Conservation (phyloP, 2,888 invertebrate genomes). For the Criorhina ranunculi region DNA sequence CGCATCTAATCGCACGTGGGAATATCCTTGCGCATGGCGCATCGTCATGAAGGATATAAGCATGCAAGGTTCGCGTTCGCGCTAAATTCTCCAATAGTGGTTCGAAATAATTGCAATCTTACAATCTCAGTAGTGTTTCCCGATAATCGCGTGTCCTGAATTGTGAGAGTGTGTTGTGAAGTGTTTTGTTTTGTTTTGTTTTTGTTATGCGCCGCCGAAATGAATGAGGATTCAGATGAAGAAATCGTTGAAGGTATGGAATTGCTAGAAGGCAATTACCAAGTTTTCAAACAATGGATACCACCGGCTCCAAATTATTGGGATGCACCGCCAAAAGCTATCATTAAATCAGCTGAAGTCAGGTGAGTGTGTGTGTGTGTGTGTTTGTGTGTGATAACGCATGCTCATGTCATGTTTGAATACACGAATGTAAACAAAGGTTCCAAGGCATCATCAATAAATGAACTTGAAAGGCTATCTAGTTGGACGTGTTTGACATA, state of each 20-base stretch:
- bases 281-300: slow-evolving; percentile 84
- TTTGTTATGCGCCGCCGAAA: slow-evolving; percentile 63
- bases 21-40: slow-evolving; percentile 67
- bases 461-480: too few relatives aligned
- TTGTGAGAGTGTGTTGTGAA: slow-evolving; percentile 41
- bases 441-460: too few relatives aligned
- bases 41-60: slow-evolving; percentile 19
- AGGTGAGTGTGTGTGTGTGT: slow-evolving; percentile 79
- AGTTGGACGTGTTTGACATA: too few relatives aligned
- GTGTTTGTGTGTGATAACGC: background rate
- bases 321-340: slow-evolving; percentile 84
- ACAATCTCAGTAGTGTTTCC: slow-evolving; percentile 6
- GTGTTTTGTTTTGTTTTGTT: slow-evolving; percentile 24
- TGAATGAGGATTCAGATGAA: slow-evolving; percentile 83
- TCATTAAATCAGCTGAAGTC: slow-evolving; percentile 84
- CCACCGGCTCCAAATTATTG: slow-evolving; percentile 84
- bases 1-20: slow-evolving; percentile 67
- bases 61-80: slow-evolving; percentile 18
- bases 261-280: slow-evolving; percentile 84
- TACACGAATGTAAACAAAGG: too few relatives aligned
- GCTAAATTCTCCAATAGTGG: slow-evolving; percentile 43
- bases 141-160: background rate
- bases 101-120: slow-evolving; percentile 42
- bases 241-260: slow-evolving; percentile 84
- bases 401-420: slow-evolving; percentile 8